Evolutionary conservation across 2,888 invertebrate genomes (phyloP).

Genomic region (Dione juno): DNA sequence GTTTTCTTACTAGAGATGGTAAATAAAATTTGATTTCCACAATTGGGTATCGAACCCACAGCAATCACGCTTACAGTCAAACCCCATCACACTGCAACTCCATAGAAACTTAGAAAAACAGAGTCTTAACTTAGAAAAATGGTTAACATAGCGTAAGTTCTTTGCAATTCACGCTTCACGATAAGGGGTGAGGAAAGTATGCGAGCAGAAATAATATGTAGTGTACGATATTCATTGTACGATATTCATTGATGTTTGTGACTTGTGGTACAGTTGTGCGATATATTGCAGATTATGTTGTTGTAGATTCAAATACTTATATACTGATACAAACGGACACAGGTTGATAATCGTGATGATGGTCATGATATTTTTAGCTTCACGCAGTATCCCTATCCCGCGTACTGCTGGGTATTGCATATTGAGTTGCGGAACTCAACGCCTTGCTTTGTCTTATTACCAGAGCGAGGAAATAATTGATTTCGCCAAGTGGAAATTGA

Average conservation of each 20-base stretch:
- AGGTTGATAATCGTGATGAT: too few species aligned
- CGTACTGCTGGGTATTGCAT: too few species aligned
- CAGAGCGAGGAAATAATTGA: too few species aligned
- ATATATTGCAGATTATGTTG: too few species aligned
- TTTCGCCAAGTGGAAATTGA: too few species aligned
- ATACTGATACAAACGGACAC: too few species aligned
- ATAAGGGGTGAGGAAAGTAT: constrained; percentile 19
- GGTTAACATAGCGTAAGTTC: constrained; percentile 24
- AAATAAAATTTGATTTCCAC: too few species aligned
- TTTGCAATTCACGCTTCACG: constrained; percentile 28
- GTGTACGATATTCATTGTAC: constrained; percentile 14
- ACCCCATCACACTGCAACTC: not conserved
- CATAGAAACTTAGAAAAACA: constrained; percentile 12
- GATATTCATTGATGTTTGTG: constrained; percentile 1
- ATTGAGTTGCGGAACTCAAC: too few species aligned
- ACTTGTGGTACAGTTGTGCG: not conserved
- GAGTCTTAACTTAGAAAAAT: constrained; percentile 29
- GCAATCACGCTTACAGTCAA: not conserved
- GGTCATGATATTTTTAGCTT: too few species aligned
- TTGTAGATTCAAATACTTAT: not conserved
- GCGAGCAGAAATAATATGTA: constrained; percentile 23
- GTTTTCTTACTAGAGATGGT: too few species aligned
- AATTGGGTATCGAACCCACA: not conserved
- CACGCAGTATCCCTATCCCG: too few species aligned
- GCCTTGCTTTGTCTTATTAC: too few species aligned